phyloP scores from a whole-genome alignment of 2,113 vertebrate species.

The Ciconia boyciana region DNA sequence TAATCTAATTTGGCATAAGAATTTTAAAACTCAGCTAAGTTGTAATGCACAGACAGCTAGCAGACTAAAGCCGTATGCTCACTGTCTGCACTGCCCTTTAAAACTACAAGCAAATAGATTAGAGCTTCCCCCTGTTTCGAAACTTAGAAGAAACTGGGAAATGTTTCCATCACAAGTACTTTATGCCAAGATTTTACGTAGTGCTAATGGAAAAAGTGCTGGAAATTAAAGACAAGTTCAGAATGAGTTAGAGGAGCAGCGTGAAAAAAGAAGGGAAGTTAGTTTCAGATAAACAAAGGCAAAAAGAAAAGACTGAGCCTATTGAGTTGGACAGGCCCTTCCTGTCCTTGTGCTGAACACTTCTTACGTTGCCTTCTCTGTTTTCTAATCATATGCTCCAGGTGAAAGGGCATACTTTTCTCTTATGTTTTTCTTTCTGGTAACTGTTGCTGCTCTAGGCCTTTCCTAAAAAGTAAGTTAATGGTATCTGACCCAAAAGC shows the following conservation, averaged over 20 bases:
- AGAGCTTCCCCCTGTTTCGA: neutral
- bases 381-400: neutral
- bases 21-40: neutral
- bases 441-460: neutral
- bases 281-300: constrained; percentile 36
- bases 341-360: constrained; percentile 1
- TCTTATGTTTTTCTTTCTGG: neutral
- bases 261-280: constrained; percentile 19
- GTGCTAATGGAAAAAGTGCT: neutral
- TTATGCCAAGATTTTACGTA: neutral
- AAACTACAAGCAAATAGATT: neutral
- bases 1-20: constrained; percentile 4
- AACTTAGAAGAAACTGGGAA: neutral
- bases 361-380: neutral
- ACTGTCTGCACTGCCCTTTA: neutral
- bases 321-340: constrained; percentile 25
- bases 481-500: neutral
- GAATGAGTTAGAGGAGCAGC: neutral
- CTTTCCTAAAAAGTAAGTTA: neutral
- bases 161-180: neutral
- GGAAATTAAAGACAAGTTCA: neutral
- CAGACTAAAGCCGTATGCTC: neutral
- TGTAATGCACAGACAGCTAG: neutral
- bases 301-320: neutral
- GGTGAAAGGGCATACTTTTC: neutral